Evolutionary conservation across 2,113 vertebrate species (phyloP).

Genomic region (Planiliza haematocheilus): DNA sequence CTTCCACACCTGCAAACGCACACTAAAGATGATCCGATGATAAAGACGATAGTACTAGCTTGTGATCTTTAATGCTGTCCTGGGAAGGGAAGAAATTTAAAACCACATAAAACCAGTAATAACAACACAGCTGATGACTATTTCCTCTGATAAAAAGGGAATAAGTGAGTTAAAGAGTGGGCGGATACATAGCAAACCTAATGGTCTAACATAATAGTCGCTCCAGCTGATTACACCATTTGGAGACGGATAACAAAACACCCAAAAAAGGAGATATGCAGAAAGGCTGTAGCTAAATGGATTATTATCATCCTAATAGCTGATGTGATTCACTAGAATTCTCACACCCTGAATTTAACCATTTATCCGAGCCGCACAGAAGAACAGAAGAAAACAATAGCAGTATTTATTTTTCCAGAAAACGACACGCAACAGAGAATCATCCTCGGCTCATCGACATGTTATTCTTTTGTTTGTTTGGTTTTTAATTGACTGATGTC

Average conservation of each 20-base stretch:
- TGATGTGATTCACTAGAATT: not conserved
- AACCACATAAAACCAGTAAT: constrained; percentile 37
- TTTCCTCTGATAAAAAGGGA: constrained; percentile 50
- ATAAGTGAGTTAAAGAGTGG: constrained; percentile 21
- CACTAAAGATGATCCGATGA: constrained; percentile 8
- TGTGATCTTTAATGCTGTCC: not conserved
- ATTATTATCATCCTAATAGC: constrained; percentile 9
- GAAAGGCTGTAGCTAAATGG: constrained; percentile 8
- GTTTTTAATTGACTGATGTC: constrained; percentile 1
- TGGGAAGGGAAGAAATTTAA: constrained; percentile 33
- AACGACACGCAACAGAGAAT: not conserved
- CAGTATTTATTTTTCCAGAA: too few relatives aligned
- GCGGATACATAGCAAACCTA: constrained; percentile 28
- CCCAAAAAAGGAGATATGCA: constrained; percentile 37
- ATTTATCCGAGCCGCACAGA: too few relatives aligned
- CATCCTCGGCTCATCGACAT: not conserved
- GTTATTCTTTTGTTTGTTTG: not conserved
- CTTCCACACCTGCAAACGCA: constrained; percentile 25
- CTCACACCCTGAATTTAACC: too few relatives aligned
- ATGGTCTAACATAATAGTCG: constrained; percentile 37
- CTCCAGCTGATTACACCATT: constrained; percentile 22
- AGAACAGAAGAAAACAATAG: not conserved
- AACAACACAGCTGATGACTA: constrained; percentile 24
- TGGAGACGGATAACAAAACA: constrained; percentile 25
- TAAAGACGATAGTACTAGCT: not conserved